Conservation (phyloP, 2,888 invertebrate species). For the Carabus problematicus region DNA sequence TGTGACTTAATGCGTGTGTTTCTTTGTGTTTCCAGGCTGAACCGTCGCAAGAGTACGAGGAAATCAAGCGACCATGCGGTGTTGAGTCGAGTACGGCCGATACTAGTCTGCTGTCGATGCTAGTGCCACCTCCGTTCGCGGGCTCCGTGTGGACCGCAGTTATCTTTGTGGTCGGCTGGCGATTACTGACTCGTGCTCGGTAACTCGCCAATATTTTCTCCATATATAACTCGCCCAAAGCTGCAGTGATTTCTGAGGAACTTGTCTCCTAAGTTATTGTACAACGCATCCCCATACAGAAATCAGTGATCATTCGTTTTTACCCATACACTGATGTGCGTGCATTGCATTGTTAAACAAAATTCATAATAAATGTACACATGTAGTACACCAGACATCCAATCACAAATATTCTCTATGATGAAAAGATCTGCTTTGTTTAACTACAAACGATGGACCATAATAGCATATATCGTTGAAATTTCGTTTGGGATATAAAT, state of each 20-base stretch:
- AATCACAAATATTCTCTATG: too few species aligned
- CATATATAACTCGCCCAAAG: conserved; percentile 52
- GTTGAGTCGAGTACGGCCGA: conserved; percentile 44
- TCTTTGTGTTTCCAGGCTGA: conserved; percentile 44
- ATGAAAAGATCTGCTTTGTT: too few species aligned
- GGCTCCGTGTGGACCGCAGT: conserved; percentile 69
- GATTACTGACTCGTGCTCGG: conserved; percentile 65
- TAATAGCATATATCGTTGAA: too few species aligned
- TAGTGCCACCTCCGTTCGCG: conserved; percentile 64
- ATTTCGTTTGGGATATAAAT: too few species aligned
- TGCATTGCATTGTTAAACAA: conserved; percentile 4
- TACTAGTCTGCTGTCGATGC: conserved; percentile 65
- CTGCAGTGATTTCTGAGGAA: conserved; percentile 53
- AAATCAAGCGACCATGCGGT: conserved; percentile 42
- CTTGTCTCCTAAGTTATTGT: neutral
- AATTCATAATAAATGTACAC: neutral
- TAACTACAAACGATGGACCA: too few species aligned
- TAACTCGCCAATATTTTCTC: conserved; percentile 56
- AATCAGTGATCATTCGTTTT: conserved; percentile 33
- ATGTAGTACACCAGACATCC: too few species aligned
- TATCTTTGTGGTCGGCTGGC: conserved; percentile 70
- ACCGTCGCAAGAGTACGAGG: conserved; percentile 33
- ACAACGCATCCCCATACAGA: neutral
- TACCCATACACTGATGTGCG: conserved; percentile 11
- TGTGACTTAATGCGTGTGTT: too few species aligned